phyloP scores from a whole-genome alignment of 2,797 vertebrate species.

The Psittacula derbiana region DNA sequence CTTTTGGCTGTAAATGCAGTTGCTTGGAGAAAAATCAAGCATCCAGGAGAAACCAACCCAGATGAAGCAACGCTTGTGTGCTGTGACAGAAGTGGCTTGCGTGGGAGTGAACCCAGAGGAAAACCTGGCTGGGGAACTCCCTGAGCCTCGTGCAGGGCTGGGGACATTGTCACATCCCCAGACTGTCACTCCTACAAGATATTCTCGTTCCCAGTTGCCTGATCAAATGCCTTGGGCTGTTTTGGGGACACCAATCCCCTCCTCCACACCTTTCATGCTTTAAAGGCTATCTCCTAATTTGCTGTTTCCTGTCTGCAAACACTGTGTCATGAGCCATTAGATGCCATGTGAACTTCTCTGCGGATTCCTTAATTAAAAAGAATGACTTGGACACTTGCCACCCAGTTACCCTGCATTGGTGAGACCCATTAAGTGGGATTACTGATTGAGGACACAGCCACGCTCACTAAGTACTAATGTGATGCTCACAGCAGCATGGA shows the following conservation, averaged over 20 bases:
- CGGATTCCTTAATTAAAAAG: background rate
- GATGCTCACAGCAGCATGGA: background rate
- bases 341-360: background rate
- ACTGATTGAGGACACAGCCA: background rate
- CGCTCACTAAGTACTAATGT: background rate
- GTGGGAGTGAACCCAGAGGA: background rate
- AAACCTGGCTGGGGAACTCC: background rate
- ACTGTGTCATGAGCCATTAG: background rate
- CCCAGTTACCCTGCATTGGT: background rate
- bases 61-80: background rate
- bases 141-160: background rate
- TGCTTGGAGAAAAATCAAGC: background rate
- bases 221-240: background rate
- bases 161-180: background rate
- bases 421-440: background rate
- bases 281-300: background rate
- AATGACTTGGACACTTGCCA: background rate
- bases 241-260: background rate
- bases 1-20: background rate
- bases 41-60: background rate
- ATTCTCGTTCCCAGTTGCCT: background rate
- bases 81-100: background rate
- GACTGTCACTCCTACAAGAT: background rate
- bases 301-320: background rate
- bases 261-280: background rate